These are phyloP conservation scores for Diaphora mendica DNA, from an alignment of 2,888 invertebrate species.

Conservation along the genomic window DNA sequence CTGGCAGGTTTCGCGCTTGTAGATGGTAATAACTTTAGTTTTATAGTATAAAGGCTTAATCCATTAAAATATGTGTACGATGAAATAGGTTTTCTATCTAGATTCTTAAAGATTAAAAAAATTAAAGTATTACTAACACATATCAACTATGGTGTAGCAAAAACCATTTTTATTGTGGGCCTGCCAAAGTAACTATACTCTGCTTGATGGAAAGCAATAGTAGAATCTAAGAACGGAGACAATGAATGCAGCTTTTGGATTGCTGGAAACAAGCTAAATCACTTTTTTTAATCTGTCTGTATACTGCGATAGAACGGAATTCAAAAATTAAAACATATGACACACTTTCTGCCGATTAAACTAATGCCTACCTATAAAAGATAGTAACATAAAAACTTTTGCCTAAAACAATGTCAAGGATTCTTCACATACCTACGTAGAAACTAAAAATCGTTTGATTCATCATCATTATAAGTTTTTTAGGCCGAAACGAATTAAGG, in stretches of 20 bases:
- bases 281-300: background rate
- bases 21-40: background rate
- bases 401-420: conserved; percentile 23
- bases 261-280: too few species aligned
- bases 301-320: conserved; percentile 7
- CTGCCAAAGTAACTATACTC: too few species aligned
- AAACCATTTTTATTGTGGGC: background rate
- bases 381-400: conserved; percentile 18
- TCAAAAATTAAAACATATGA: conserved; percentile 20
- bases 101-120: background rate
- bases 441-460: conserved; percentile 9
- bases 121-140: background rate
- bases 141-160: conserved; percentile 4
- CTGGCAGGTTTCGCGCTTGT: background rate
- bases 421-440: background rate
- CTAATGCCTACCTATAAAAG: background rate
- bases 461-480: conserved; percentile 30
- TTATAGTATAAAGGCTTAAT: too few species aligned
- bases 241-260: background rate
- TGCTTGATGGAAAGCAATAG: too few species aligned
- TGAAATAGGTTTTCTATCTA: background rate
- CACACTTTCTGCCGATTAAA: conserved; percentile 15
- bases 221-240: too few species aligned
- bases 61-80: background rate
- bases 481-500: conserved; percentile 35